These are phyloP conservation scores for Xylophagus ater DNA, from an alignment of 2,888 invertebrate genomes.

Conservation along the genomic window DNA sequence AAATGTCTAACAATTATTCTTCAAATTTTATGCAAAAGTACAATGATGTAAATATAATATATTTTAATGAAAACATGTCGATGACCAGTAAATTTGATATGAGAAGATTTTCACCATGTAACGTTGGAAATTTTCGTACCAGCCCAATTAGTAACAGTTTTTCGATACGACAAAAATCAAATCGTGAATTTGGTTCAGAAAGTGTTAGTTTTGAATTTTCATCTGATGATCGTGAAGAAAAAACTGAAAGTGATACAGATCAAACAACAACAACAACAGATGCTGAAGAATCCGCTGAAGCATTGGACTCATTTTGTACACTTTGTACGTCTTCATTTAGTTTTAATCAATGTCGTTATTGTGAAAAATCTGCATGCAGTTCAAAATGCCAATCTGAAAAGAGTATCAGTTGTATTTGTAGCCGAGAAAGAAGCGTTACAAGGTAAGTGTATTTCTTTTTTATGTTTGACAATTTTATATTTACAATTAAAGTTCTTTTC, in stretches of 20 bases:
- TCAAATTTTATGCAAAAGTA: constrained; percentile 34
- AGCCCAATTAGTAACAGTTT: constrained; percentile 25
- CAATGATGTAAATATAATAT: constrained; percentile 34
- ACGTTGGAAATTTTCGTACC: constrained; percentile 21
- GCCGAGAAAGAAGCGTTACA: constrained; percentile 15
- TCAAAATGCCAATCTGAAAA: constrained; percentile 35
- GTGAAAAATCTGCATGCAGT: constrained; percentile 34
- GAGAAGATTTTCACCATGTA: constrained; percentile 26
- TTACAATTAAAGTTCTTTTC: too few relatives aligned
- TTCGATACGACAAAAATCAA: constrained; percentile 14
- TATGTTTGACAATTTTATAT: too few relatives aligned
- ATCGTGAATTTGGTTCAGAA: constrained; percentile 23
- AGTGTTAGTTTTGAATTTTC: constrained; percentile 31
- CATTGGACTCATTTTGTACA: constrained; percentile 36
- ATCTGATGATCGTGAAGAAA: constrained; percentile 26
- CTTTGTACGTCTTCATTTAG: constrained; percentile 39
- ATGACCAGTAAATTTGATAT: constrained; percentile 37
- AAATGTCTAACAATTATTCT: constrained; percentile 32
- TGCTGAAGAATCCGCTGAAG: constrained; percentile 10
- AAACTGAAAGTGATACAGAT: constrained; percentile 12
- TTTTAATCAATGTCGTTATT: constrained; percentile 35
- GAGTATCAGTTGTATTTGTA: constrained; percentile 23
- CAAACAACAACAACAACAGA: constrained; percentile 9
- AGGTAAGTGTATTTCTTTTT: constrained; percentile 19
- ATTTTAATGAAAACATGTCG: constrained; percentile 38